Base-by-base conservation (phyloP, 2,113 vertebrate species). In the Siniperca chuatsi region DNA sequence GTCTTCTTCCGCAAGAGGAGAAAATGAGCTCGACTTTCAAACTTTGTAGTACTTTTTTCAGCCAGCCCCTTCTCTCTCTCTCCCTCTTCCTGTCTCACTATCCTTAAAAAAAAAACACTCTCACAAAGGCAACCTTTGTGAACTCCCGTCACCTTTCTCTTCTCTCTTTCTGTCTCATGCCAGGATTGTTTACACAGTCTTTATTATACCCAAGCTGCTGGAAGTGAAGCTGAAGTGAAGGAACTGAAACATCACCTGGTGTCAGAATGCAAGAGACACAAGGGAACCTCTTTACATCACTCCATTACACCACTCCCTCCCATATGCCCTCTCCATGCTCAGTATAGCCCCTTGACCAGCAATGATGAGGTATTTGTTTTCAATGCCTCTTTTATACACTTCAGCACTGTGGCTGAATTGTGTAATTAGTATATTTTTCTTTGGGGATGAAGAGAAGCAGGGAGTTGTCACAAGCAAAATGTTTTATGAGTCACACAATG, bases 21-120 rank as follows among this genome's bases (percentile, higher is more conserved):
- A 87, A 90, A 87, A 92, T 66, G 81, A 94, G 88, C 86, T 92
- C 68, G 85, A 87, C 85, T 89, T 94, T 91, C 71, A 89, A 89
- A 93, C 76, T 93, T 86, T 86, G 78, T 48, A 75, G 79, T 80
- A 66, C 29, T 82, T 74, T 57, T 84, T 83, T 85, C 62, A 37
- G 10, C 52, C 57, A 44, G 33, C 10, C 52, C 18, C 66, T 73
- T 44, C 52, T 11, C 16, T 75, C 71, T 46, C 42, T 71, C 33
- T 15, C 75, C 20, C 50, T 50, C 5, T 60, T 4, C n/a, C 16
- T 21, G 20, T 82, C 55, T 77, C 18, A 62, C 23, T 60, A 65
- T 62, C 50, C 44, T 46, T 69, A 42, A 60, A 60, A 48, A 75
- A 73, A 81, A 66, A 68, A 12, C 2, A 6, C 46, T 25, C 71